phyloP scores from a whole-genome alignment of 1,140 invertebrate species.

The Chironomus tepperi region DNA sequence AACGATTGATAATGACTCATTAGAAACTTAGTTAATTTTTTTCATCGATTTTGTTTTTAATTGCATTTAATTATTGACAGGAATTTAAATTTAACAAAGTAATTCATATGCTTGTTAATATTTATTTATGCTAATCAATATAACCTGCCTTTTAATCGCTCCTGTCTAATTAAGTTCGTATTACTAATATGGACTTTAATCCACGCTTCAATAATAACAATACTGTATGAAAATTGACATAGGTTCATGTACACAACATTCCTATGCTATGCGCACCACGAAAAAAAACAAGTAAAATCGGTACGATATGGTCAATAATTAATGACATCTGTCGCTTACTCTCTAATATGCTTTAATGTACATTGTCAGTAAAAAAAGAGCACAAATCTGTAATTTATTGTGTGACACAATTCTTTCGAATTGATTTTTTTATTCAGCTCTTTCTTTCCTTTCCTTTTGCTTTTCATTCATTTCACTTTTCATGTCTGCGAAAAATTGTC shows the following conservation, averaged over 20 bases:
- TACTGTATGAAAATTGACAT: no score
- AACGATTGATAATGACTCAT: no score
- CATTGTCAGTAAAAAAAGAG: neutral
- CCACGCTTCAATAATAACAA: no score
- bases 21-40: no score
- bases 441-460: neutral
- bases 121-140: conserved; percentile 14
- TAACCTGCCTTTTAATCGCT: conserved; percentile 5
- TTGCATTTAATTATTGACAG: conserved; percentile 1
- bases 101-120: neutral
- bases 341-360: neutral
- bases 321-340: no score
- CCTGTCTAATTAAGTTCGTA: neutral
- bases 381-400: neutral
- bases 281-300: no score
- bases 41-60: neutral
- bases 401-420: neutral
- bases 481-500: neutral
- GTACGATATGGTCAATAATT: no score
- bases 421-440: neutral
- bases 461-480: neutral
- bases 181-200: no score
- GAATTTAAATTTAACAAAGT: neutral
- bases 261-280: no score
- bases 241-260: no score